Conservation (phyloP, 2,797 vertebrate species). For the Oophaga sylvatica region DNA sequence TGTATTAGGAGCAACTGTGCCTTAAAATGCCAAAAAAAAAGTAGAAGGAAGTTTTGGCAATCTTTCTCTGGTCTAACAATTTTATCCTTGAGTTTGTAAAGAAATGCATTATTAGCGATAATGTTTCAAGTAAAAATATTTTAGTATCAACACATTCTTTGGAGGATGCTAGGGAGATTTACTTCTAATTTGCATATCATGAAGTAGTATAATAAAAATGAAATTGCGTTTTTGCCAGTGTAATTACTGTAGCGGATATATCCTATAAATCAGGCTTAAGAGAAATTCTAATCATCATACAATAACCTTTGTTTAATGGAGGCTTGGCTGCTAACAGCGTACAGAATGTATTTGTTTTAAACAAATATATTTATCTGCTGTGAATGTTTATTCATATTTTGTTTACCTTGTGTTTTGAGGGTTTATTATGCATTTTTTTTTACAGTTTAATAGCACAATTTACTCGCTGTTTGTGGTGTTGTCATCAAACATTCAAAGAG, state of each 20-base stretch:
- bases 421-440: background rate
- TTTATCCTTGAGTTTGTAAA: background rate
- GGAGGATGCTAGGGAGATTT: constrained; percentile 38
- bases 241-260: constrained; percentile 48
- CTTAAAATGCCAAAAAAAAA: background rate
- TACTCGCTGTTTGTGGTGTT: background rate
- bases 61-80: background rate
- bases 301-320: constrained; percentile 46
- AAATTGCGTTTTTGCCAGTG: constrained; percentile 47
- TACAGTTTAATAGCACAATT: constrained; percentile 14
- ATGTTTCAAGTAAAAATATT: constrained; percentile 41
- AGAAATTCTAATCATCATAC: constrained; percentile 25
- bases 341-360: constrained; percentile 38
- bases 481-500: background rate
- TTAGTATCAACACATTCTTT: constrained; percentile 44
- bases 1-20: background rate
- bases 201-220: constrained; percentile 56
- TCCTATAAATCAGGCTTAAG: constrained; percentile 50
- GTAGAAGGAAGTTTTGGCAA: background rate
- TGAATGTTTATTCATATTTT: constrained; percentile 26
- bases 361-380: background rate
- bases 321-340: constrained; percentile 1
- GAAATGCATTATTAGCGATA: constrained; percentile 32
- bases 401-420: constrained; percentile 11
- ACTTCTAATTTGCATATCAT: constrained; percentile 52